phyloP scores from a whole-genome alignment of 2,113 vertebrate genomes.

The Channa argus region DNA sequence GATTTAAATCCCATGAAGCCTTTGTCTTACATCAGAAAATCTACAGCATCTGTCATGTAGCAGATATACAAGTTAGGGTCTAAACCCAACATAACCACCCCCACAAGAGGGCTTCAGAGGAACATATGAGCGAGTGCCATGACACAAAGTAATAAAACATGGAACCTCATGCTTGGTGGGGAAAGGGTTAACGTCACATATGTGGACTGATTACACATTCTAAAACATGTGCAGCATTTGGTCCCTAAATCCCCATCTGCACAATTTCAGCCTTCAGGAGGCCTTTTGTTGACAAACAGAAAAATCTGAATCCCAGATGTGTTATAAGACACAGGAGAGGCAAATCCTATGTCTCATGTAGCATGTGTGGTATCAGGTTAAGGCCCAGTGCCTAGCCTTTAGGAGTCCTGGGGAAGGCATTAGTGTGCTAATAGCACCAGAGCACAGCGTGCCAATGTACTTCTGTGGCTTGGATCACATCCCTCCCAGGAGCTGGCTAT shows the following conservation, averaged over 20 bases:
- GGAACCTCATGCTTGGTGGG: constrained; percentile 29
- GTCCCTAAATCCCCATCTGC: constrained; percentile 49
- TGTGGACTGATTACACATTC: constrained; percentile 41
- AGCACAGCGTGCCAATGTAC: constrained; percentile 53
- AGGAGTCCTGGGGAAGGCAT: constrained; percentile 79
- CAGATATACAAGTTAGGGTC: constrained; percentile 43
- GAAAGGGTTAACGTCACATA: constrained; percentile 61
- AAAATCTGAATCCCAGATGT: constrained; percentile 78
- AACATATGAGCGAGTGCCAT: constrained; percentile 16
- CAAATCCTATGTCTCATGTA: constrained; percentile 67
- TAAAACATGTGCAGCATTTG: constrained; percentile 41
- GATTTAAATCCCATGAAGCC: constrained; percentile 9
- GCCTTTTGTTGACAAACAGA: constrained; percentile 82
- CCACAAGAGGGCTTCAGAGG: constrained; percentile 50
- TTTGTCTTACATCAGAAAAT: constrained; percentile 30
- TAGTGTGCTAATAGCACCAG: constrained; percentile 65
- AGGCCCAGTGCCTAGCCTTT: constrained; percentile 48
- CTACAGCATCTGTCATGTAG: constrained; percentile 43
- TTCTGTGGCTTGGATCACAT: constrained; percentile 66
- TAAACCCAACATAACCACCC: constrained; percentile 45
- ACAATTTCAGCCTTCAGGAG: constrained; percentile 56
- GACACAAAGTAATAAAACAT: constrained; percentile 45
- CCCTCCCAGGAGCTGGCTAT: constrained; percentile 64
- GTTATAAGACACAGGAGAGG: constrained; percentile 58
- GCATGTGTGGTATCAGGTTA: constrained; percentile 75